Percentiles rank a stretch among this genome's conserved stretches.
These are phyloP conservation scores for Hypercompe scribonia DNA, from an alignment of 2,888 invertebrate genomes.

Conservation along the genomic window DNA sequence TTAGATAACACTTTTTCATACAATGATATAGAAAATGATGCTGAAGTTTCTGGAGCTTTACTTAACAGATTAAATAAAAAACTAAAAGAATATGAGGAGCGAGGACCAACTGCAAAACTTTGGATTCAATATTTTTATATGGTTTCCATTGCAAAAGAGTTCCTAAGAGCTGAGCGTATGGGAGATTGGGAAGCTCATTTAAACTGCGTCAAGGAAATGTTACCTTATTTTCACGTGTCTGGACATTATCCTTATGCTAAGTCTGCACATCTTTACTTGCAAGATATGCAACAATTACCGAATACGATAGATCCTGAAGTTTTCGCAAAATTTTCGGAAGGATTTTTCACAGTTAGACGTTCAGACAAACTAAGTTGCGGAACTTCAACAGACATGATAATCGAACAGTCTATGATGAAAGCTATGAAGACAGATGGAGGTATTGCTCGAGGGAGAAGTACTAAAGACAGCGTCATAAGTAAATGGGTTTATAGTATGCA, in stretches of 20 bases:
- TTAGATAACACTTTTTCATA: no score
- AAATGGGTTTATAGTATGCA: no score
- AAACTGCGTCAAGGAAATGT: no score
- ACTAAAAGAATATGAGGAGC: constrained; percentile 28
- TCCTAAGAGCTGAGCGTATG: constrained; percentile 65
- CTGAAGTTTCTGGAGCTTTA: no score
- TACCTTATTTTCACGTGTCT: no score
- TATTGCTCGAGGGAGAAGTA: constrained; percentile 66
- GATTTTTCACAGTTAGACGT: constrained; percentile 53
- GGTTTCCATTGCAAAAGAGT: constrained; percentile 63
- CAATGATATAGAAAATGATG: no score
- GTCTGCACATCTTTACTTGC: no score
- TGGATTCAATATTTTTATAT: constrained; percentile 59
- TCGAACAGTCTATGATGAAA: constrained; percentile 57
- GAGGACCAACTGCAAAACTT: constrained; percentile 59
- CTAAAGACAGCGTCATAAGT: constrained; percentile 57
- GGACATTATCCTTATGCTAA: no score
- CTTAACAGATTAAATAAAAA: constrained; percentile 23
- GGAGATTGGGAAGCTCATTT: no score
- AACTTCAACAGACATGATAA: constrained; percentile 66
- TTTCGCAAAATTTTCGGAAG: no score
- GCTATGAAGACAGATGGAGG: constrained; percentile 68
- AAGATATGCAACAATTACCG: no score
- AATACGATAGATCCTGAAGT: no score
- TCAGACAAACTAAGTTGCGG: constrained; percentile 62